Conservation (phyloP, 2,888 invertebrate species). For the Dynastes maya region DNA sequence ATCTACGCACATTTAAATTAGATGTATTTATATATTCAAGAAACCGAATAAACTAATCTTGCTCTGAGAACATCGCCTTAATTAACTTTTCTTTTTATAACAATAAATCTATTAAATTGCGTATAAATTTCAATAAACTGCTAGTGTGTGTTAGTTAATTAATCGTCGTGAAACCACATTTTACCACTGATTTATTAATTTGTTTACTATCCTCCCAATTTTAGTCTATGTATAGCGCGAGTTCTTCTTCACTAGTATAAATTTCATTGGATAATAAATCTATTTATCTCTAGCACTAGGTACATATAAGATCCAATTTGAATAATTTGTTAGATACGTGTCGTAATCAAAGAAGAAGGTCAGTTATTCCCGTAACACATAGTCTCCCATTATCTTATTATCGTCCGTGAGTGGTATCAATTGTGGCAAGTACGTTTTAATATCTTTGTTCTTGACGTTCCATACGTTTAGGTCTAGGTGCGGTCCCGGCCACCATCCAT, state of each 20-base stretch:
- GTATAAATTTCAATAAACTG: constrained; percentile 15
- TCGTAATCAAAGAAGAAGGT: constrained; percentile 41
- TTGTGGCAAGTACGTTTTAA: constrained; percentile 20
- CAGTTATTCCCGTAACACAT: constrained; percentile 20
- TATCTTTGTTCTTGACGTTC: neutral
- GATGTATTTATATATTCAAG: neutral
- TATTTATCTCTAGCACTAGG: neutral
- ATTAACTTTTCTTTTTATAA: constrained; percentile 15
- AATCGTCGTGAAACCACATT: neutral
- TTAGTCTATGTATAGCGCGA: neutral
- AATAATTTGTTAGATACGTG: constrained; percentile 22
- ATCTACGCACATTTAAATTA: no score
- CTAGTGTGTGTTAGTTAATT: constrained; percentile 4
- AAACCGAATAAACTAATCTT: neutral
- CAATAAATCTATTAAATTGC: constrained; percentile 23
- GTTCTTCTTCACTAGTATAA: neutral
- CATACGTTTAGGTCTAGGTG: neutral
- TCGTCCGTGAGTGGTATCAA: constrained; percentile 2
- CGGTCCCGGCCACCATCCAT: constrained; percentile 6
- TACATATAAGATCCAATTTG: neutral
- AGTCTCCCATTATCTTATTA: constrained; percentile 38
- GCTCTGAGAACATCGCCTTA: neutral
- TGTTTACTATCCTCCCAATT: constrained; percentile 14
- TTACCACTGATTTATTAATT: constrained; percentile 16
- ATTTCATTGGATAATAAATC: neutral